Percentiles rank a stretch among this genome's conserved stretches.
phyloP scores from a whole-genome alignment of 2,888 invertebrate genomes.

The Aphidoletes aphidimyza region DNA sequence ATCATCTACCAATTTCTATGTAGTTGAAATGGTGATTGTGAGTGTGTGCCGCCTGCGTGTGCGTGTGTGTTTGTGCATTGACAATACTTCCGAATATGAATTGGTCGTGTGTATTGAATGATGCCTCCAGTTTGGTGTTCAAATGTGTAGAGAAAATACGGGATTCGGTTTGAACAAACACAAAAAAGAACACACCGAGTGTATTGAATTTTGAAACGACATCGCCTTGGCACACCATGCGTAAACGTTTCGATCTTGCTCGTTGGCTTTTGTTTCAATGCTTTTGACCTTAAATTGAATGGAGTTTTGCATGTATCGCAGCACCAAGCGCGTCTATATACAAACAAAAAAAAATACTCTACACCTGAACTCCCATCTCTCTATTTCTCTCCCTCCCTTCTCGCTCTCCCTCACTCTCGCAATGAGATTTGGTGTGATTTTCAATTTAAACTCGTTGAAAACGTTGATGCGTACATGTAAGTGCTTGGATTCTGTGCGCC shows the following conservation, averaged over 20 bases:
- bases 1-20: not conserved
- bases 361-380: slow-evolving; percentile 26
- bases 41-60: too few species aligned
- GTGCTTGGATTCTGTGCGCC: too few species aligned
- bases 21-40: too few species aligned
- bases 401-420: too few species aligned
- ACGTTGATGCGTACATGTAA: not conserved
- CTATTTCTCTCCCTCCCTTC: too few species aligned
- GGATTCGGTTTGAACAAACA: too few species aligned
- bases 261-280: slow-evolving; percentile 10
- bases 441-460: not conserved
- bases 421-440: not conserved
- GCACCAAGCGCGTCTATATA: too few species aligned
- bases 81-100: not conserved
- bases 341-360: too few species aligned
- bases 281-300: slow-evolving; percentile 51
- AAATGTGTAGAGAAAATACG: not conserved
- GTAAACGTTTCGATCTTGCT: slow-evolving; percentile 40
- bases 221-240: not conserved
- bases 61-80: slow-evolving; percentile 10
- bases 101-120: not conserved
- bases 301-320: slow-evolving; percentile 37
- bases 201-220: not conserved
- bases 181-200: too few species aligned
- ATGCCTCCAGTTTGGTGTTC: not conserved